These are phyloP conservation scores for Ctena decussata DNA, from an alignment of 2,888 invertebrate species.

Conservation along the genomic window DNA sequence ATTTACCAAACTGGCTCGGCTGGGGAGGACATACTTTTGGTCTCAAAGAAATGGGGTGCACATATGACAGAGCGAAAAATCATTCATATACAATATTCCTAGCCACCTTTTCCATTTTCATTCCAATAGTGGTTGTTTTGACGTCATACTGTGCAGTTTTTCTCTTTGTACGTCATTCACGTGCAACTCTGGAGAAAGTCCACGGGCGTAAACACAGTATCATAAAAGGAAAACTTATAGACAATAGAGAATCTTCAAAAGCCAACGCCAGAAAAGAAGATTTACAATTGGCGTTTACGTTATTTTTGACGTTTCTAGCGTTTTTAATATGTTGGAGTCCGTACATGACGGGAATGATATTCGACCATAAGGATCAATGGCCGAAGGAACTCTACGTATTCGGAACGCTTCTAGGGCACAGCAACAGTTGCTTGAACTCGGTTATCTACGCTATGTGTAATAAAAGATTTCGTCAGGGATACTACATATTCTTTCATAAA, in stretches of 20 bases:
- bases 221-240: slow-evolving; percentile 12
- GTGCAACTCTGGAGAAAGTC: slow-evolving; percentile 18
- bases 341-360: slow-evolving; percentile 66
- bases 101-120: slow-evolving; percentile 58
- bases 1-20: slow-evolving; percentile 76
- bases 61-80: slow-evolving; percentile 72
- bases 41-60: slow-evolving; percentile 75
- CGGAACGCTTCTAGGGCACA: slow-evolving; percentile 72
- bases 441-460: slow-evolving; percentile 74
- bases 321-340: slow-evolving; percentile 74
- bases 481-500: slow-evolving; percentile 55
- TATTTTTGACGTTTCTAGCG: slow-evolving; percentile 73
- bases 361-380: slow-evolving; percentile 65
- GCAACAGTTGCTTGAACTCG: slow-evolving; percentile 75
- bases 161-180: slow-evolving; percentile 53
- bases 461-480: slow-evolving; percentile 70
- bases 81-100: slow-evolving; percentile 75
- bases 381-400: slow-evolving; percentile 71
- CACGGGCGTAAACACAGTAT: slow-evolving; percentile 18
- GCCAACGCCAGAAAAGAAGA: slow-evolving; percentile 56
- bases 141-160: slow-evolving; percentile 66
- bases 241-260: slow-evolving; percentile 16
- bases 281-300: slow-evolving; percentile 70
- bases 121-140: slow-evolving; percentile 68
- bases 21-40: slow-evolving; percentile 78